Evolutionary conservation across 2,113 vertebrate genomes (phyloP).

Genomic region (Microcebus lehilahytsara): DNA sequence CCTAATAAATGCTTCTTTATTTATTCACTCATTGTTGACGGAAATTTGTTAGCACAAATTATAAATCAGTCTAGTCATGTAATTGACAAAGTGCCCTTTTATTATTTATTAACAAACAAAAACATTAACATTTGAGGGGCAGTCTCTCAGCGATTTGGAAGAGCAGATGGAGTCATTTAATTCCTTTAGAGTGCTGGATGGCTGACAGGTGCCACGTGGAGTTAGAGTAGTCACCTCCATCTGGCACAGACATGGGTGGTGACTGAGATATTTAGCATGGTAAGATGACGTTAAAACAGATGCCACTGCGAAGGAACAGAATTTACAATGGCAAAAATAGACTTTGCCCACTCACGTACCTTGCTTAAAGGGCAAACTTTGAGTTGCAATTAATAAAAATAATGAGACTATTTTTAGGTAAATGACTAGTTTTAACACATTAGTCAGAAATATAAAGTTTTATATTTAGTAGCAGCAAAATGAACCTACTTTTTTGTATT

Average conservation of each 20-base stretch:
- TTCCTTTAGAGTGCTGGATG: slow-evolving; percentile 79
- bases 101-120: slow-evolving; percentile 78
- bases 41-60: slow-evolving; percentile 70
- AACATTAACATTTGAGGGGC: slow-evolving; percentile 58
- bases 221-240: slow-evolving; percentile 73
- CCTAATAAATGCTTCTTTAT: slow-evolving; percentile 29
- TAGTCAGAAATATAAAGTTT: slow-evolving; percentile 37
- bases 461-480: slow-evolving; percentile 49
- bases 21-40: slow-evolving; percentile 52
- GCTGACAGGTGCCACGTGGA: slow-evolving; percentile 79
- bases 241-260: slow-evolving; percentile 74
- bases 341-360: not conserved
- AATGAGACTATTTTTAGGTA: slow-evolving; percentile 54
- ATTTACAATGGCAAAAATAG: not conserved
- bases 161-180: slow-evolving; percentile 84
- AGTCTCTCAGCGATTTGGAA: slow-evolving; percentile 69
- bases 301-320: not conserved
- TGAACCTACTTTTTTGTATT: slow-evolving; percentile 10
- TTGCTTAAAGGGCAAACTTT: slow-evolving; percentile 48
- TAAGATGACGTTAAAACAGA: slow-evolving; percentile 15
- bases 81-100: slow-evolving; percentile 67
- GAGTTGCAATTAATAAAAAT: slow-evolving; percentile 49
- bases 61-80: slow-evolving; percentile 62
- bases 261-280: slow-evolving; percentile 65
- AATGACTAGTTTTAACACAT: slow-evolving; percentile 39